Conservation (phyloP, 2,888 invertebrate genomes). For the Dryobota labecula region DNA sequence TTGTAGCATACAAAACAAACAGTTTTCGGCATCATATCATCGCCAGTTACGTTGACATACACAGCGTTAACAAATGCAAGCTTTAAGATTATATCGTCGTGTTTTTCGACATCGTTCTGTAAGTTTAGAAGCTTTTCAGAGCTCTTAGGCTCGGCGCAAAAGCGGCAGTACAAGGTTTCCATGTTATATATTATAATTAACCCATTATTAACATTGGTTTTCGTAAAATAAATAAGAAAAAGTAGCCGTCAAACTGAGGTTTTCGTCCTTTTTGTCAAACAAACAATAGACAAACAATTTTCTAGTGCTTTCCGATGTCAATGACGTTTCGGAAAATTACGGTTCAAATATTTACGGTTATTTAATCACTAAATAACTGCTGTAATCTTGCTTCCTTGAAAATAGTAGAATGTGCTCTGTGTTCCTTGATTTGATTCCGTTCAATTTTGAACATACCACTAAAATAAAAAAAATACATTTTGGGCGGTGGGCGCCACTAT, state of each 20-base stretch:
- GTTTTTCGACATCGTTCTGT: slow-evolving; percentile 43
- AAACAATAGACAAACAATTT: slow-evolving; percentile 42
- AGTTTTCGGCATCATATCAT: slow-evolving; percentile 62
- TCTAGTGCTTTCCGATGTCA: neutral
- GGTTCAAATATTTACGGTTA: slow-evolving; percentile 17
- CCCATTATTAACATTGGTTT: slow-evolving; percentile 46
- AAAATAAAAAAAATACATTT: no score
- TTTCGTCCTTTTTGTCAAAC: slow-evolving; percentile 60
- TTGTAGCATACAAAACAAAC: slow-evolving; percentile 57
- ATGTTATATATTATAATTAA: slow-evolving; percentile 70
- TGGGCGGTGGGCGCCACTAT: no score
- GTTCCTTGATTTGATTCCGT: no score
- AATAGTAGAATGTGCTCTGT: no score
- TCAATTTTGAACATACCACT: neutral
- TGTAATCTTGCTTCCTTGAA: neutral
- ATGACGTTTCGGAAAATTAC: slow-evolving; percentile 13
- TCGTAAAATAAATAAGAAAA: slow-evolving; percentile 57
- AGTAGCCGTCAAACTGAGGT: slow-evolving; percentile 59
- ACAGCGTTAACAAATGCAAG: slow-evolving; percentile 79
- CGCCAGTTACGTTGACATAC: slow-evolving; percentile 79
- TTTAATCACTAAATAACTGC: neutral
- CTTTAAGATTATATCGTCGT: slow-evolving; percentile 50
- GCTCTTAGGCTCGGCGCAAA: slow-evolving; percentile 56
- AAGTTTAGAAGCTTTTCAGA: slow-evolving; percentile 55
- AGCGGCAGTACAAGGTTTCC: slow-evolving; percentile 66